Percentiles rank a stretch among this genome's conserved stretches.
Evolutionary conservation across 2,888 invertebrate genomes (phyloP).

Genomic region (Acleris laterana): DNA sequence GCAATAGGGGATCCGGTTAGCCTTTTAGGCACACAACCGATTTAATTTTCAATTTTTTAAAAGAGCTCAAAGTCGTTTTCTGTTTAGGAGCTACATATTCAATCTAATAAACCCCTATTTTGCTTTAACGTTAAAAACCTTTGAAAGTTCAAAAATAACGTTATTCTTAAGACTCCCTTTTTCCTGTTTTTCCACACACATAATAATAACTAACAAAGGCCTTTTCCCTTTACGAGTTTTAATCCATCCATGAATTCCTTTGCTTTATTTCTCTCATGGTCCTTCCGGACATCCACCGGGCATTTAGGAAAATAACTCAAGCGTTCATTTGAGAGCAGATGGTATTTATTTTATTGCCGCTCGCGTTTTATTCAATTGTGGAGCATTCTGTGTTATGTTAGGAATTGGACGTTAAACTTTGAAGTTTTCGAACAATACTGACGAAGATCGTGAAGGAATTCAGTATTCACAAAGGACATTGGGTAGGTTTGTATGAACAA

Average conservation of each 20-base stretch:
- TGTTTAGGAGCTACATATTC: too few relatives aligned
- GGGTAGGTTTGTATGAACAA: too few relatives aligned
- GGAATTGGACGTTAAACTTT: conserved; percentile 2
- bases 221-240: neutral
- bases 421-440: neutral
- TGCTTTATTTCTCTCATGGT: conserved; percentile 12
- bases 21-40: too few relatives aligned
- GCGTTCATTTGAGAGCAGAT: conserved; percentile 26
- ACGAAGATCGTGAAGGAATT: too few relatives aligned
- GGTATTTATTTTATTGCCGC: conserved; percentile 33
- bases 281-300: neutral
- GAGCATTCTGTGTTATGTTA: conserved; percentile 15
- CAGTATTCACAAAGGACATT: too few relatives aligned
- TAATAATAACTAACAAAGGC: neutral
- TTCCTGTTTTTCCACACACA: neutral
- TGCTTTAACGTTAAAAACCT: too few relatives aligned
- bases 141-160: too few relatives aligned
- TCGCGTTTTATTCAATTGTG: conserved; percentile 14
- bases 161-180: neutral
- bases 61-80: too few relatives aligned
- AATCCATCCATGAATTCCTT: neutral
- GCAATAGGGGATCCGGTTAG: too few relatives aligned
- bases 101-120: too few relatives aligned
- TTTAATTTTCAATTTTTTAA: too few relatives aligned
- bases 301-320: conserved; percentile 23